A percentile compares a stretch with the other conserved stretches of the same genome.
Evolutionary conservation across 2,113 vertebrate genomes (phyloP).

Genomic region (Stegastes partitus): DNA sequence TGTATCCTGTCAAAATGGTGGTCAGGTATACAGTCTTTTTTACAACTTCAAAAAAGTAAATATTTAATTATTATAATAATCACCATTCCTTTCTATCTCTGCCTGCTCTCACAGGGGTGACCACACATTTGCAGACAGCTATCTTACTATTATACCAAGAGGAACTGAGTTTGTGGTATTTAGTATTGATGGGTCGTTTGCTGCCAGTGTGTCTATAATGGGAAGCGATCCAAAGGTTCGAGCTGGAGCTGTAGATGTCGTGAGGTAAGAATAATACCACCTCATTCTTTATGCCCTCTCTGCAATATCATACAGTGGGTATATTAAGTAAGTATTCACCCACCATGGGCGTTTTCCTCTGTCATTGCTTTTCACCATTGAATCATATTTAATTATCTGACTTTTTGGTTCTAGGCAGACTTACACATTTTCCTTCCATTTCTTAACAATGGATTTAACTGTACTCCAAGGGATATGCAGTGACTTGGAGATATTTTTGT

Average conservation of each 20-base stretch:
- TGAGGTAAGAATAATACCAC: constrained; percentile 87
- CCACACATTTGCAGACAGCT: constrained; percentile 96
- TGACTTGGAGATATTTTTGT: too few species aligned
- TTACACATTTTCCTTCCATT: too few species aligned
- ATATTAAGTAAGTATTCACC: too few species aligned
- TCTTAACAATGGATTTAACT: too few species aligned
- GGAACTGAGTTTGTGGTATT: constrained; percentile 97
- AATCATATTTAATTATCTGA: too few species aligned
- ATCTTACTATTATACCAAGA: constrained; percentile 91
- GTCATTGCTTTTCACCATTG: too few species aligned
- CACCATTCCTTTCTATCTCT: neutral
- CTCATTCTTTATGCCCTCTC: neutral
- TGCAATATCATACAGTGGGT: too few species aligned
- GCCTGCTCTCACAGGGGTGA: constrained; percentile 88
- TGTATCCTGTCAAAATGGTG: constrained; percentile 98
- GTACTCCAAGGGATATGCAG: too few species aligned
- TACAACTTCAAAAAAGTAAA: neutral
- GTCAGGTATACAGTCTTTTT: constrained; percentile 88
- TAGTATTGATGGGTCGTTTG: constrained; percentile 98
- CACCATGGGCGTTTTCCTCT: too few species aligned
- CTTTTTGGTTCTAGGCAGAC: too few species aligned
- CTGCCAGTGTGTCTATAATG: constrained; percentile 99
- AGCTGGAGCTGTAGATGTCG: constrained; percentile 96
- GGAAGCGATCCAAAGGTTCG: constrained; percentile 98
- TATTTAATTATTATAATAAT: neutral